Evolutionary conservation across 2,797 vertebrate genomes (phyloP), one percentile per base, ranked within the genome.

Genomic region (Crotalus adamanteus): DNA sequence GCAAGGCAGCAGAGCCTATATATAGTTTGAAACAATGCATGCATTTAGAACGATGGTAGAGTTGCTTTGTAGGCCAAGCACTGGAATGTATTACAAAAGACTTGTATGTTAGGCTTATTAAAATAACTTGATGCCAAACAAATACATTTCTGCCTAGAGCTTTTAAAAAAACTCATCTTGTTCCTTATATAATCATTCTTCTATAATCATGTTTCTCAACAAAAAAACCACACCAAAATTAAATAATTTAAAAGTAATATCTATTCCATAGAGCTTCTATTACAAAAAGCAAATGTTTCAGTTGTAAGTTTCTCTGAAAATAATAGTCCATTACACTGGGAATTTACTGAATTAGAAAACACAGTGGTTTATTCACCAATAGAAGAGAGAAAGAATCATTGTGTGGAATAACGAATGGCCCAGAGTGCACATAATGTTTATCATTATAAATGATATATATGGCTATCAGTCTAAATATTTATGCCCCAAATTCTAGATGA

Each of bases 211-310:
- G 18, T 55, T 55, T 56, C 31, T 2, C 11, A n/a, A 22, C 28
- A 22, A 8, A 6, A 69, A 31, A 65, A 6, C 12, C 47, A 26
- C 51, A n/a, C 61, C 13, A 25, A 69, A 12, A 18, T 20, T 22
- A 65, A 55, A 56, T 9, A n/a, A 87, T 9, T 18, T 83, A 93
- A 94, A 94, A 31, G 11, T 53, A 59, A 51, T 22, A 87, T 16
- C 7, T 60, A 86, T 91, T 14, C 25, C 37, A 26, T 16, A 59
- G 37, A 47, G 47, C 73, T 87, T 73, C 87, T n/a, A 12, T 53
- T 90, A 91, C 28, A n/a, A 61, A 92, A 94, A 88, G 28, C 73
- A 91, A 69, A 51, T 37, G 86, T 86, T 93, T 88, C 11, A 65
- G 20, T 16, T 25, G 60, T 93, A 0, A 1, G 26, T 69, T 92